These are phyloP conservation scores for Actinemys pallida DNA, from an alignment of 2,113 vertebrate genomes.

Conservation along the genomic window DNA sequence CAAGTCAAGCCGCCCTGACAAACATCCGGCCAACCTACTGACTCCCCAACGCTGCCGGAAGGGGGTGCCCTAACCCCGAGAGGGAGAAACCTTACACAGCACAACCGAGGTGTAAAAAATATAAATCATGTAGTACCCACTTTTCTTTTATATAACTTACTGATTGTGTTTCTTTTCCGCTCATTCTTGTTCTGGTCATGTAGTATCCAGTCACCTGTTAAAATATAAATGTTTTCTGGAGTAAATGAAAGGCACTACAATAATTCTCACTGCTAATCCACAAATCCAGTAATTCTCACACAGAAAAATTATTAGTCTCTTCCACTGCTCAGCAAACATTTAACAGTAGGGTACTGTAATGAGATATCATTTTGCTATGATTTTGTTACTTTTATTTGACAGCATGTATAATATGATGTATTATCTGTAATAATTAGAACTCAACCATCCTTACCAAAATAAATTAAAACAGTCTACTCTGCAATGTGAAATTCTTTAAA, in stretches of 20 bases:
- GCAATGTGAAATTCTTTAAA: rapidly evolving
- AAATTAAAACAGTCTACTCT: background rate
- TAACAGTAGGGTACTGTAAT: rapidly evolving
- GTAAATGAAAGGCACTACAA: background rate
- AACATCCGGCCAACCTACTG: background rate
- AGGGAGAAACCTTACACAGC: background rate
- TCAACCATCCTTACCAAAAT: background rate
- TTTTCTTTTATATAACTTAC: background rate
- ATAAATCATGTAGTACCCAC: rapidly evolving
- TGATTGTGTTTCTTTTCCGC: constrained; percentile 18
- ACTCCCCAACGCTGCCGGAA: background rate
- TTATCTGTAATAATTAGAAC: background rate
- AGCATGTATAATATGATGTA: background rate
- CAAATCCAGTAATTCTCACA: background rate
- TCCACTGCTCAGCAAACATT: background rate
- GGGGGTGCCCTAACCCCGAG: background rate
- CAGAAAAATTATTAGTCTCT: background rate
- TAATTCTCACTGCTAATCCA: background rate
- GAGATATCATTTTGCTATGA: background rate
- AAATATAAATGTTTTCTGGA: background rate
- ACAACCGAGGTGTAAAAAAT: rapidly evolving
- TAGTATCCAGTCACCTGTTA: constrained; percentile 73
- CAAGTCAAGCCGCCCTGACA: background rate
- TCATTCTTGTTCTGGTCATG: constrained; percentile 52
- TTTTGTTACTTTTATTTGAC: background rate